Evolutionary conservation across 2,888 invertebrate species (phyloP).

Genomic region (Caenorhabditis sp.): DNA sequence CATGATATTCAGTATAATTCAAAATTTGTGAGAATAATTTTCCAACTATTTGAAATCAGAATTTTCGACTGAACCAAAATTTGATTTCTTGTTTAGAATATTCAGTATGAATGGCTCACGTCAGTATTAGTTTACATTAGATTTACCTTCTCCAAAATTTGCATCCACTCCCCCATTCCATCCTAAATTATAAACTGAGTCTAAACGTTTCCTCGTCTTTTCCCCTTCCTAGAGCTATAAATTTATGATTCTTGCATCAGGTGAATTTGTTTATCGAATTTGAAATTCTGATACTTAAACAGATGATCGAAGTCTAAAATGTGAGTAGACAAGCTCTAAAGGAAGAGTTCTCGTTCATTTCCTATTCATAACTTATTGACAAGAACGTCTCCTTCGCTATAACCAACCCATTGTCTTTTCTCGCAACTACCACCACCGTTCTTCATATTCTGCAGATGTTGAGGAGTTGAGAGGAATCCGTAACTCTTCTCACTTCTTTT

Average conservation of each 20-base stretch:
- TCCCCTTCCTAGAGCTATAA: no score
- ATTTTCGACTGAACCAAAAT: no score
- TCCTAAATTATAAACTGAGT: background rate
- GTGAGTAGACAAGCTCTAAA: background rate
- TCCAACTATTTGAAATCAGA: no score
- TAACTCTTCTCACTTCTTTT: slow-evolving; percentile 5
- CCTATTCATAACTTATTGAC: slow-evolving; percentile 44
- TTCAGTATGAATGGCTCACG: no score
- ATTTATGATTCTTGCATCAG: slow-evolving; percentile 13
- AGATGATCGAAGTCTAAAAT: background rate
- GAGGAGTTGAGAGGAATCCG: slow-evolving; percentile 1
- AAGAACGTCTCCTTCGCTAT: slow-evolving; percentile 7
- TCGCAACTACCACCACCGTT: slow-evolving; percentile 13
- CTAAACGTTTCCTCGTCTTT: no score
- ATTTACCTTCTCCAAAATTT: background rate
- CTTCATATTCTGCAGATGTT: slow-evolving; percentile 34
- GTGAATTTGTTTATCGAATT: slow-evolving; percentile 26
- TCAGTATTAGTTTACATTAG: background rate
- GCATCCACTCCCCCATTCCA: background rate
- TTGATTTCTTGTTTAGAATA: no score
- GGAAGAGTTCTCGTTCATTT: slow-evolving; percentile 5
- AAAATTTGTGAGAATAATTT: no score
- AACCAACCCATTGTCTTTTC: slow-evolving; percentile 4
- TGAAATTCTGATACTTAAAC: slow-evolving; percentile 11
- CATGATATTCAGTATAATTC: no score